Evolutionary conservation across 2,113 vertebrate genomes (phyloP), one percentile per base, ranked within the genome.

Genomic region (Hiodon alosoides): DNA sequence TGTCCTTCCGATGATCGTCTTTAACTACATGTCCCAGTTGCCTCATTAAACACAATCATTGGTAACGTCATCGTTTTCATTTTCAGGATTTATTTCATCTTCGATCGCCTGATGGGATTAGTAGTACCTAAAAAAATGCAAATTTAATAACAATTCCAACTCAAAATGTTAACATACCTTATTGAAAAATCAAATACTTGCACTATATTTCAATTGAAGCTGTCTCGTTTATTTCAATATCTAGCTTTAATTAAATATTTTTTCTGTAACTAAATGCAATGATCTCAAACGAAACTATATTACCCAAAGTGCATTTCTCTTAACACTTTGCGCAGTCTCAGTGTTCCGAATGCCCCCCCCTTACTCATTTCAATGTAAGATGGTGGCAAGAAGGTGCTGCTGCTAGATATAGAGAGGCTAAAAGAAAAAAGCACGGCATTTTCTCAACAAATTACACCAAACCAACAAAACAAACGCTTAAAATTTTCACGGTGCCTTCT

Each of bases 291-390:
- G 17, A 69, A 79, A 89, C 90, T 82, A 10, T 51, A 81, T 76
- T 60, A 77, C 89, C 90, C 90, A 90, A 0, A 83, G 53, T 71
- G 85, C 80, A 14, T 64, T 52, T 46, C 62, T 46, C 7, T 53
- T 51, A 16, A 5, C 0, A 2, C 0, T 72, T 4, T 78, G 90
- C 90, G 89, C 91, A 91, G 69, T 71, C 87, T 85, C 88, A 81
- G 81, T 87, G 69, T 54, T 60, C 16, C 62, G 9, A 78, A 86
- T 86, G 83, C 87, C 83, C 87, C 85, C 79, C 89, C 89, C 89
- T 88, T 87, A 87, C 89, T 87, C 82, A 88, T 83, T 91, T 90
- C 85, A 91, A 89, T 90, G 90, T 91, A 91, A 92, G 86, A 92
- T 92, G 91, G 91, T 92, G 90, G 90, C 89, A 87, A 88, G 87